Percentiles rank a stretch among this genome's conserved stretches.
These are phyloP conservation scores for Cynopterus brachyotis DNA, from an alignment of 2,113 vertebrate genomes.

Conservation along the genomic window DNA sequence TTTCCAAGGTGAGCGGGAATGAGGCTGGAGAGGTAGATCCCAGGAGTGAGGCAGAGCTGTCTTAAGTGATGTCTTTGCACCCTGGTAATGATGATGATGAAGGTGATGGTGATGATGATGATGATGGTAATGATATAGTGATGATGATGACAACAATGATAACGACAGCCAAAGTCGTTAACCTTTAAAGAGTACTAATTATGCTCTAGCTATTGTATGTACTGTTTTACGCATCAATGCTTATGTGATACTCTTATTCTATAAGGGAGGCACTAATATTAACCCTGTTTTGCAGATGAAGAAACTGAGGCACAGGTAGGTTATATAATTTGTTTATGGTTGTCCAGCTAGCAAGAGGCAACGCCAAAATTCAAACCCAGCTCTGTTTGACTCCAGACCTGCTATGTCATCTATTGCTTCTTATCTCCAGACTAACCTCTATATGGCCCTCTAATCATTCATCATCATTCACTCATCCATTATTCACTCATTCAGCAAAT, in stretches of 20 bases:
- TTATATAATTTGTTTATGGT: not conserved
- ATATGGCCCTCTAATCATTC: not conserved
- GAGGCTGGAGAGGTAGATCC: not conserved
- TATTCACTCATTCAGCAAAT: not conserved
- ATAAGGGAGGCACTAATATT: not conserved
- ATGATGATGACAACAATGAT: rapidly evolving
- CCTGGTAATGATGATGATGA: not conserved
- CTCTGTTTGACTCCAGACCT: not conserved
- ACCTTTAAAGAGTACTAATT: not conserved
- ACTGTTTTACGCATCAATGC: not conserved
- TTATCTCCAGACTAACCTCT: not conserved
- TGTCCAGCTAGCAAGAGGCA: not conserved
- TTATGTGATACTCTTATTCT: not conserved
- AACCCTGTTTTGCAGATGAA: not conserved
- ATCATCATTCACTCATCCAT: not conserved
- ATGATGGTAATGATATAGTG: rapidly evolving
- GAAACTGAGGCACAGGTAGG: not conserved
- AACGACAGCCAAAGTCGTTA: not conserved
- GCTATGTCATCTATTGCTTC: not conserved
- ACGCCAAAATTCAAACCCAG: not conserved
- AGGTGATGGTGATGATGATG: not conserved
- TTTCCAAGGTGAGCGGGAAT: not conserved
- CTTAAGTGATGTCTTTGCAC: not conserved
- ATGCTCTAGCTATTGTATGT: not conserved
- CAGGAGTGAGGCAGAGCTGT: not conserved